phyloP scores from a whole-genome alignment of 2,888 invertebrate species.

The Pollenia angustigena region DNA sequence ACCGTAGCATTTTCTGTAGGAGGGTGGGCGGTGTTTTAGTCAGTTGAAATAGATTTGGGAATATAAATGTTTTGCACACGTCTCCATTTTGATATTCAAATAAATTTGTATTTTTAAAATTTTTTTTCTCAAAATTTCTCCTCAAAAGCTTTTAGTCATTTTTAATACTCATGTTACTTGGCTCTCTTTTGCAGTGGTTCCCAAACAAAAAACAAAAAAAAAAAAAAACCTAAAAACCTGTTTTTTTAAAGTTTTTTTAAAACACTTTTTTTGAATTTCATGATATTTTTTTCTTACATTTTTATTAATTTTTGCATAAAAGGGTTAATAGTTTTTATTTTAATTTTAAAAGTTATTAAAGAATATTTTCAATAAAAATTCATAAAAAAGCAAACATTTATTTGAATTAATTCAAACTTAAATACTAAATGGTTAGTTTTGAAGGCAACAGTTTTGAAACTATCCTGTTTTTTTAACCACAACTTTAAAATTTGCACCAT shows the following conservation, averaged over 20 bases:
- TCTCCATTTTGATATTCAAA: constrained; percentile 10
- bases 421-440: constrained; percentile 58
- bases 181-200: constrained; percentile 62
- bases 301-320: constrained; percentile 59
- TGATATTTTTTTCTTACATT: constrained; percentile 71
- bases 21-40: constrained; percentile 58
- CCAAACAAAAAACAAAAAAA: constrained; percentile 5
- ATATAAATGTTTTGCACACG: constrained; percentile 74
- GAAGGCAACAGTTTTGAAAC: constrained; percentile 45
- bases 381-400: constrained; percentile 73
- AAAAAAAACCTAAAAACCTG: neutral
- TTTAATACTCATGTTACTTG: constrained; percentile 1
- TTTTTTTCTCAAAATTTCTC: constrained; percentile 32
- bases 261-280: constrained; percentile 58
- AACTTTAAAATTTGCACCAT: constrained; percentile 62
- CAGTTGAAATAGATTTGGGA: neutral
- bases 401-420: constrained; percentile 65
- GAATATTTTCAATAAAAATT: constrained; percentile 72
- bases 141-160: constrained; percentile 35
- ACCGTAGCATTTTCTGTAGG: constrained; percentile 58
- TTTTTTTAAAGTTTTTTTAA: constrained; percentile 20
- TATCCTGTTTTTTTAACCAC: neutral
- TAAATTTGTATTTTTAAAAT: neutral
- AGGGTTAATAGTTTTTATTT: constrained; percentile 65
- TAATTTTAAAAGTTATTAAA: constrained; percentile 42